These are phyloP conservation scores for Muscina levida DNA, from an alignment of 2,888 invertebrate species.

Conservation along the genomic window DNA sequence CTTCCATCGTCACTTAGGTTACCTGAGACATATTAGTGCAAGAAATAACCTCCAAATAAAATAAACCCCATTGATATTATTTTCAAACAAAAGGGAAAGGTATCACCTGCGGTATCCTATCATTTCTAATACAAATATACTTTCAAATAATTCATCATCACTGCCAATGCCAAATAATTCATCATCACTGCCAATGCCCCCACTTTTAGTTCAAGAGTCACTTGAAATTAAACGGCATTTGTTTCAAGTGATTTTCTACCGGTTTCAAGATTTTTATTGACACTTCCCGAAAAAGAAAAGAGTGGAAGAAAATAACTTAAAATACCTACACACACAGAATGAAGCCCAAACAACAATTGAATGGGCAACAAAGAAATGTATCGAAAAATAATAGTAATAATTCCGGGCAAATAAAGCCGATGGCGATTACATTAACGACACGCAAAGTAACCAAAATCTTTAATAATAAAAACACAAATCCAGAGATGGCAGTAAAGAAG, in stretches of 20 bases:
- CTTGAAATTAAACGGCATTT: slow-evolving; percentile 4
- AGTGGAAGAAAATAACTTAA: background rate
- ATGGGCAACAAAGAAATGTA: too few species aligned
- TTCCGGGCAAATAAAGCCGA: background rate
- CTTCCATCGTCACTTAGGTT: too few species aligned
- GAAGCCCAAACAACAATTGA: background rate
- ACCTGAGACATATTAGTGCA: too few species aligned
- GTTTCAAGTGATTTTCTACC: slow-evolving; percentile 16
- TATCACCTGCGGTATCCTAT: too few species aligned
- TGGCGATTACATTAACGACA: slow-evolving; percentile 27
- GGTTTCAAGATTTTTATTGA: slow-evolving; percentile 19
- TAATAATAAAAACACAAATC: background rate
- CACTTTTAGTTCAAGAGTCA: slow-evolving; percentile 15
- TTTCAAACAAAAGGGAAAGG: too few species aligned
- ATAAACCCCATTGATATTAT: too few species aligned
- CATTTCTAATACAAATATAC: too few species aligned
- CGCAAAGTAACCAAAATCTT: slow-evolving; percentile 17
- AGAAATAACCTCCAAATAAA: too few species aligned
- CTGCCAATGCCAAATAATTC: too few species aligned
- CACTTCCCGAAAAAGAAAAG: background rate
- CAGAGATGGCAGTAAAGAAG: too few species aligned
- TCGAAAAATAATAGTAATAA: slow-evolving; percentile 24
- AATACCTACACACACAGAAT: background rate
- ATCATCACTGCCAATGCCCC: too few species aligned
- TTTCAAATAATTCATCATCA: too few species aligned